These are phyloP conservation scores for Anthrax anthrax DNA, from an alignment of 2,888 invertebrate species.

Conservation along the genomic window DNA sequence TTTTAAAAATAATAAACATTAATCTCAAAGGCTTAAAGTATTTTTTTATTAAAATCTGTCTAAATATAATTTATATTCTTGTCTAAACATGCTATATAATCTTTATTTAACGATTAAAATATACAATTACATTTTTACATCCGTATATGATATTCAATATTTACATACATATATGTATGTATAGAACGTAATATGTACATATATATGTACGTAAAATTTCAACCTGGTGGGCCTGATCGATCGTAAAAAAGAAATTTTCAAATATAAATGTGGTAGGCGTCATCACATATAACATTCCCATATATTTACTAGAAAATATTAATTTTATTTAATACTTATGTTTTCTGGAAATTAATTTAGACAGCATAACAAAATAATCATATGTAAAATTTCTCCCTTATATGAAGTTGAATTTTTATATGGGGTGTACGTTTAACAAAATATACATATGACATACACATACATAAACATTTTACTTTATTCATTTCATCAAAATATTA, in stretches of 20 bases:
- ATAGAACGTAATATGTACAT: too few species aligned
- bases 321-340: not conserved
- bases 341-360: not conserved
- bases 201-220: too few species aligned
- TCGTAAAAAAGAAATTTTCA: not conserved
- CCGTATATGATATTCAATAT: not conserved
- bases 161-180: too few species aligned
- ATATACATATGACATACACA: too few species aligned
- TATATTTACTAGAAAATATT: not conserved
- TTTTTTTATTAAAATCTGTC: not conserved
- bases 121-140: too few species aligned
- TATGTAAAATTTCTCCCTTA: too few species aligned
- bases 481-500: too few species aligned
- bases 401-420: too few species aligned
- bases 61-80: too few species aligned
- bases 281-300: not conserved
- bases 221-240: not conserved
- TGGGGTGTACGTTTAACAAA: not conserved
- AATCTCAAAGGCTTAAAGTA: not conserved
- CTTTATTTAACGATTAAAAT: too few species aligned
- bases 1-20: not conserved
- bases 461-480: not conserved
- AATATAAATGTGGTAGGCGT: not conserved
- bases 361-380: not conserved
- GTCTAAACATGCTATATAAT: too few species aligned